Percentiles rank a stretch among this genome's conserved stretches.
Conservation (phyloP, 2,797 vertebrate species). For the Lagodon rhomboides region DNA sequence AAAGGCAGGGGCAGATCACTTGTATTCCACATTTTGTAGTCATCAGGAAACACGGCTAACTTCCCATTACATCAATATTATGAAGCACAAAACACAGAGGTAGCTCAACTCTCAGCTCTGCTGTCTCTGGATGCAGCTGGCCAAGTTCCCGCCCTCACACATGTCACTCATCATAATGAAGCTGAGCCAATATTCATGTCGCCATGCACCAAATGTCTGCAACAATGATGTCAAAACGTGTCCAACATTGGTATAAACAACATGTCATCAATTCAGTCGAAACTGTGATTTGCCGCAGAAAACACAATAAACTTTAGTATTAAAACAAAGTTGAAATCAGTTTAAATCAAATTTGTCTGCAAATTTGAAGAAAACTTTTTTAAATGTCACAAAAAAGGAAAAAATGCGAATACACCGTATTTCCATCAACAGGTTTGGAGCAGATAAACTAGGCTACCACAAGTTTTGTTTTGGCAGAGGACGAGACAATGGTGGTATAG, state of each 20-base stretch:
- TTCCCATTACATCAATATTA: not conserved
- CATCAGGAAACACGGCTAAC: not conserved
- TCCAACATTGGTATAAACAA: not conserved
- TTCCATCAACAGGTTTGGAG: no score
- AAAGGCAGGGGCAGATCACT: slow-evolving; percentile 2
- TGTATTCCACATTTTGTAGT: not conserved
- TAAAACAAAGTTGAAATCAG: no score
- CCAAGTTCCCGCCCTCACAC: slow-evolving; percentile 10
- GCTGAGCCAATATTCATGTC: not conserved
- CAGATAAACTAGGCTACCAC: no score
- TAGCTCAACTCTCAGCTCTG: not conserved
- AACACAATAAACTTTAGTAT: not conserved
- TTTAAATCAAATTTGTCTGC: no score
- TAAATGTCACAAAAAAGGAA: no score
- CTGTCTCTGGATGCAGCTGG: slow-evolving; percentile 22
- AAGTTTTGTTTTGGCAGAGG: no score
- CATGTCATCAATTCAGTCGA: not conserved
- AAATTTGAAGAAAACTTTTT: no score
- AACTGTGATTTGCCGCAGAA: not conserved
- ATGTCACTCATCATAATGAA: slow-evolving; percentile 4
- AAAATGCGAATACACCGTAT: no score
- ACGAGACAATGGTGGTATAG: no score
- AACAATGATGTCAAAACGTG: not conserved
- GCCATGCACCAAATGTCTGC: not conserved
- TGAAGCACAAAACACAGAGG: slow-evolving; percentile 1